Conservation (phyloP, 2,888 invertebrate species). For the Geotrupes spiniger region DNA sequence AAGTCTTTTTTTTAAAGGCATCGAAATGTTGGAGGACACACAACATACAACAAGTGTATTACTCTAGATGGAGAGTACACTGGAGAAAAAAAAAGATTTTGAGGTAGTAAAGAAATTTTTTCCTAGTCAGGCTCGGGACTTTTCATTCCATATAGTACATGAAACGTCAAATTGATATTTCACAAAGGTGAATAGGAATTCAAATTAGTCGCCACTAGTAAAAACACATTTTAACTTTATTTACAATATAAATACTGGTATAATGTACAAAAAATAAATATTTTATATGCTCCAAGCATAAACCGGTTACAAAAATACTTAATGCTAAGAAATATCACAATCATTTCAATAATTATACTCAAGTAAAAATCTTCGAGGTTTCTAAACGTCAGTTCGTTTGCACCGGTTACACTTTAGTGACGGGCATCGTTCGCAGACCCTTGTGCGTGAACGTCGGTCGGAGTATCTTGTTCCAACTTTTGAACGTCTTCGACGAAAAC, state of each 20-base stretch:
- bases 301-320: slow-evolving; percentile 20
- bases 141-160: too few relatives aligned
- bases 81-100: too few relatives aligned
- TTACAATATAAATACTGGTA: slow-evolving; percentile 25
- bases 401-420: slow-evolving; percentile 33
- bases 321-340: slow-evolving; percentile 24
- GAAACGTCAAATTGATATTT: too few relatives aligned
- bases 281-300: slow-evolving; percentile 26
- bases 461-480: slow-evolving; percentile 41
- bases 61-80: too few relatives aligned
- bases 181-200: too few relatives aligned
- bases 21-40: too few relatives aligned
- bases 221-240: slow-evolving; percentile 20
- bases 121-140: too few relatives aligned
- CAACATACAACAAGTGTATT: too few relatives aligned
- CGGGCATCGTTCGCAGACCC: slow-evolving; percentile 28
- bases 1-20: too few relatives aligned
- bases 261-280: slow-evolving; percentile 29
- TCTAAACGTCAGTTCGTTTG: slow-evolving; percentile 2
- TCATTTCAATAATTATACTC: slow-evolving; percentile 16
- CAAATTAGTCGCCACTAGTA: not conserved
- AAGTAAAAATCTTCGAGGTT: slow-evolving; percentile 15
- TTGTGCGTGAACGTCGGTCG: slow-evolving; percentile 33
- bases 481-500: slow-evolving; percentile 43
- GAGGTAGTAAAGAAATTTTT: too few relatives aligned